These are phyloP conservation scores for Pocota personata DNA, from an alignment of 2,888 invertebrate species.

Conservation along the genomic window DNA sequence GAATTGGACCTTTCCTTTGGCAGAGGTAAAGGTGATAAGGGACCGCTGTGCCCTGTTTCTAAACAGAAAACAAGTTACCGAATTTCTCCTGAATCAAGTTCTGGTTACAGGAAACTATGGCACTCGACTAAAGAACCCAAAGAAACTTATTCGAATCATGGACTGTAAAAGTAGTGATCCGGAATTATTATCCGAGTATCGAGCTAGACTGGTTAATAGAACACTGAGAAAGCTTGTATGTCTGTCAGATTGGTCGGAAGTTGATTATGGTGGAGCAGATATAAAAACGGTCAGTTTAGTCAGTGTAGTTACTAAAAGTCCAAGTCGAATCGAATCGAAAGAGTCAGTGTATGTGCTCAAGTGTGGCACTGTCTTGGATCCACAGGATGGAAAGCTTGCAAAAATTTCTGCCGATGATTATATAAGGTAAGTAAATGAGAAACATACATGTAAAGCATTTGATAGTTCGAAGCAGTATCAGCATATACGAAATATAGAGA, in stretches of 20 bases:
- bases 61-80: conserved; percentile 74
- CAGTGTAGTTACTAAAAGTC: conserved; percentile 19
- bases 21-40: conserved; percentile 58
- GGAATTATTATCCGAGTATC: conserved; percentile 75
- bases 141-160: background rate
- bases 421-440: conserved; percentile 72
- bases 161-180: background rate
- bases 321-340: background rate
- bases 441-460: too few relatives aligned
- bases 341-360: conserved; percentile 78
- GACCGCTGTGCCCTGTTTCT: conserved; percentile 77
- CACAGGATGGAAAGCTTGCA: conserved; percentile 84
- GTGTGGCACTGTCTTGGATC: conserved; percentile 87
- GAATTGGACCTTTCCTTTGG: conserved; percentile 76
- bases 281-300: conserved; percentile 74
- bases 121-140: conserved; percentile 34
- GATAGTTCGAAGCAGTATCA: too few relatives aligned
- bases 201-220: conserved; percentile 74
- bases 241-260: conserved; percentile 76
- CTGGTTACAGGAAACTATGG: conserved; percentile 72
- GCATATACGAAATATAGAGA: too few relatives aligned
- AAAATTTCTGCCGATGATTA: conserved; percentile 74
- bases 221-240: conserved; percentile 76
- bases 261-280: conserved; percentile 75
- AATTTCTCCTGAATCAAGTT: conserved; percentile 74